Percentiles rank a stretch among this genome's conserved stretches.
Evolutionary conservation across 2,888 invertebrate species (phyloP).

Genomic region (Mythimna loreyi): DNA sequence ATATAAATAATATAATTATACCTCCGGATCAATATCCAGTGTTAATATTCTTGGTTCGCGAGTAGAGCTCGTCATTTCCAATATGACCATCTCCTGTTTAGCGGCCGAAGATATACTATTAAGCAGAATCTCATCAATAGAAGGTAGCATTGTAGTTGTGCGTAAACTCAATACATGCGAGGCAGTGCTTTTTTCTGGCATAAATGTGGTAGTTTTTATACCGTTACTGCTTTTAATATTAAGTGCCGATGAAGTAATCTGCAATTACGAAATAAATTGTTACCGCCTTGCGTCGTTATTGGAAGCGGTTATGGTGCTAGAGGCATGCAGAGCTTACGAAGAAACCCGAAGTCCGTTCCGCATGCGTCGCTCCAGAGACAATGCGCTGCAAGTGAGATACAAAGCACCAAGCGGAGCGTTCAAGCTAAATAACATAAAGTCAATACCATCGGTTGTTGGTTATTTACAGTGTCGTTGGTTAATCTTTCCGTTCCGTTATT

Average conservation of each 20-base stretch:
- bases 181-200: slow-evolving; percentile 89
- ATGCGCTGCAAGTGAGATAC: slow-evolving; percentile 72
- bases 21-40: slow-evolving; percentile 92
- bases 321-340: slow-evolving; percentile 81
- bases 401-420: slow-evolving; percentile 86
- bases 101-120: slow-evolving; percentile 91
- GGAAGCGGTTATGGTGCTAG: slow-evolving; percentile 75
- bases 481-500: slow-evolving; percentile 91
- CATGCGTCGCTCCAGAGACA: slow-evolving; percentile 69
- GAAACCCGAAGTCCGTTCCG: slow-evolving; percentile 67
- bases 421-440: slow-evolving; percentile 89
- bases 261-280: slow-evolving; percentile 89
- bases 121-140: slow-evolving; percentile 91
- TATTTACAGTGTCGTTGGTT: slow-evolving; percentile 91
- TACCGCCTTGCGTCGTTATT: slow-evolving; percentile 80
- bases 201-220: slow-evolving; percentile 85
- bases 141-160: slow-evolving; percentile 91
- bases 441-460: slow-evolving; percentile 89
- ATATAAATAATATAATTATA: slow-evolving; percentile 86
- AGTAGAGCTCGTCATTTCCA: slow-evolving; percentile 89
- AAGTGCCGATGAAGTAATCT: slow-evolving; percentile 89
- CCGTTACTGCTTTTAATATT: slow-evolving; percentile 89
- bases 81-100: slow-evolving; percentile 91
- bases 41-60: slow-evolving; percentile 91
- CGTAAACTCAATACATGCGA: slow-evolving; percentile 90